A percentile compares a stretch with the other conserved stretches of the same genome.
Conservation (phyloP, 2,113 vertebrate genomes). For the Eidolon helvum region DNA sequence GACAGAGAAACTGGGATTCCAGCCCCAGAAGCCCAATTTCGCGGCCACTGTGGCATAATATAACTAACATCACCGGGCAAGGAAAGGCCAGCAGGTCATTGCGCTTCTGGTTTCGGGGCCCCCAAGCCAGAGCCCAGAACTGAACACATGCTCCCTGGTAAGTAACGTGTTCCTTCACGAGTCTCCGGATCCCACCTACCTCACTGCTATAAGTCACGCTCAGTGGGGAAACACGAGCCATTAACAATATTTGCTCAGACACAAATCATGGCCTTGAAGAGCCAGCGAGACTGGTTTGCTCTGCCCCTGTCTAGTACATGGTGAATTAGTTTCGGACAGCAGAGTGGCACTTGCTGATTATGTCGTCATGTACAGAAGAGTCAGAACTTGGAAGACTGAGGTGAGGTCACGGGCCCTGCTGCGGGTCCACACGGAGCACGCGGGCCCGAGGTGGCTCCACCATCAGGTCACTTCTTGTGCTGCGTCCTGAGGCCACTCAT, state of each 20-base stretch:
- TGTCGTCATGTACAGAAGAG: not conserved
- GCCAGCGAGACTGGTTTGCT: not conserved
- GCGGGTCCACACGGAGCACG: not conserved
- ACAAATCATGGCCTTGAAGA: not conserved
- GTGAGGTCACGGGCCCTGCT: not conserved
- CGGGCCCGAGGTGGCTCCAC: not conserved
- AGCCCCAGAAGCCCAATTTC: not conserved
- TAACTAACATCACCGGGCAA: not conserved
- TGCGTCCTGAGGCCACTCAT: slow-evolving; percentile 3
- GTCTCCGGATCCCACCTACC: not conserved
- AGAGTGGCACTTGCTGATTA: not conserved
- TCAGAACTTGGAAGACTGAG: not conserved
- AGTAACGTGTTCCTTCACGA: not conserved
- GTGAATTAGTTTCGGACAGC: not conserved
- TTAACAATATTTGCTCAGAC: not conserved
- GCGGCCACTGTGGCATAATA: not conserved
- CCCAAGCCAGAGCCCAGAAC: not conserved
- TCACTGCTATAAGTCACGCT: not conserved
- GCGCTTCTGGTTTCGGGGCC: not conserved
- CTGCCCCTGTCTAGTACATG: not conserved
- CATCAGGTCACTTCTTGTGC: slow-evolving; percentile 43
- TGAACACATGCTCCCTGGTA: not conserved
- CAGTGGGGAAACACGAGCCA: not conserved
- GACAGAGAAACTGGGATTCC: not conserved
- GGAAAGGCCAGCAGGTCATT: not conserved